Evolutionary conservation across 2,888 invertebrate genomes (phyloP), one percentile per base, ranked within the genome.

Genomic region (Brachyopa scutellaris): DNA sequence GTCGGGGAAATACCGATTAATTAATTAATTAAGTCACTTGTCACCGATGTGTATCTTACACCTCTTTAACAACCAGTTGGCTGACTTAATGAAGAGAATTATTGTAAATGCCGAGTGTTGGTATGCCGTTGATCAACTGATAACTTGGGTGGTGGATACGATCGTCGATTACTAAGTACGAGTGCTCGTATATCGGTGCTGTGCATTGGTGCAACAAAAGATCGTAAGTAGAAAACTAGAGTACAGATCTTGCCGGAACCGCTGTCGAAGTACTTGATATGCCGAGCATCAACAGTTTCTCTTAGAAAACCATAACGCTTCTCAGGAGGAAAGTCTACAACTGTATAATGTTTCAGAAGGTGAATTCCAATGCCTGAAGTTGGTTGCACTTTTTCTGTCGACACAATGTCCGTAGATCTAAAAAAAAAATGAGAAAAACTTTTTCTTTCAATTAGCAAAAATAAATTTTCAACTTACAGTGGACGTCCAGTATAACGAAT

Each of bases 11-110:
- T 21, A 69, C 15, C 77, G 77, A 82, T 82, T 77, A 82, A 82
- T 82, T 82, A 82, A 82, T 82, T 82, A 82, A 82, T 82, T 82
- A 82, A 77, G 77, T 77, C 82, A 67, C 82, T 82, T 82, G 82
- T 82, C 77, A 77, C 59, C 76, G 74, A 74, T 76, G 76, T 74
- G 62, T 80, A 80, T 74, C 80, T 80, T 80, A 80, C 80, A 80
- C 80, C 80, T 80, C 64, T 57, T 70, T 31, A 72, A 64, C 82
- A 72, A 80, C 80, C 76, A 69, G 80, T 80, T 51, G 74, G 57
- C 69, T 51, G 76, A 80, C 80, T 77, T 82, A 77, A 77, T 82
- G 76, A 82, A 70, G 70, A 70, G 70, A 80, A 76, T 82, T 82
- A 82, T 82, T 82, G 77, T 82, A 77, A 82, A 82, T 82, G 64